Percentiles rank a stretch among this genome's conserved stretches.
Evolutionary conservation across 2,888 invertebrate genomes (phyloP).

Genomic region (Eupithecia vulgata): DNA sequence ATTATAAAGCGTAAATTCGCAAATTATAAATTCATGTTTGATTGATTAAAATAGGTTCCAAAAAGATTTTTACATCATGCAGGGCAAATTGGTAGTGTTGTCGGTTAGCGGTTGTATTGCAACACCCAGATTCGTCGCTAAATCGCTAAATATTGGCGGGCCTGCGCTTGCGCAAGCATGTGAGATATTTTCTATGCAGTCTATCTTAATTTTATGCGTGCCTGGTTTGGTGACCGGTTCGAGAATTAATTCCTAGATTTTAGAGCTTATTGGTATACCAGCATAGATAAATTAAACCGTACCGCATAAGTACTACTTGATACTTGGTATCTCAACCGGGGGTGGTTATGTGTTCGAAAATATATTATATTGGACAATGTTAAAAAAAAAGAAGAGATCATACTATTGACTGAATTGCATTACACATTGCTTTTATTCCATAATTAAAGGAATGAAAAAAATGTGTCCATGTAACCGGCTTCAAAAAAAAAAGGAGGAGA

Average conservation of each 20-base stretch:
- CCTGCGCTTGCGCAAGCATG: conserved; percentile 20
- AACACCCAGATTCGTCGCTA: conserved; percentile 21
- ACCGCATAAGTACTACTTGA: background rate
- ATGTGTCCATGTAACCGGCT: too few species aligned
- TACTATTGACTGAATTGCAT: too few species aligned
- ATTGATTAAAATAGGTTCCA: background rate
- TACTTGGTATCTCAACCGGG: too few species aligned
- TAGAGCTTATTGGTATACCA: background rate
- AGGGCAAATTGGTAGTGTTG: background rate
- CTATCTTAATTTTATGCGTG: conserved; percentile 21
- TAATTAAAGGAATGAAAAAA: too few species aligned
- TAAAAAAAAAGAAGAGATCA: too few species aligned
- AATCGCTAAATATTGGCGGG: conserved; percentile 30
- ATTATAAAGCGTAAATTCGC: background rate
- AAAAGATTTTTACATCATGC: conserved; percentile 1
- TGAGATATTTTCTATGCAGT: conserved; percentile 23
- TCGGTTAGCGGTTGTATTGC: conserved; percentile 12
- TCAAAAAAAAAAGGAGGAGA: too few species aligned
- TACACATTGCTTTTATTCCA: too few species aligned
- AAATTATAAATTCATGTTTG: background rate
- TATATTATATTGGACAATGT: too few species aligned
- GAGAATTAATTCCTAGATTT: background rate
- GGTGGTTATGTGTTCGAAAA: too few species aligned
- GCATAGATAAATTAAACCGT: background rate
- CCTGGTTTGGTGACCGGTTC: background rate